Percentiles rank a stretch among this genome's conserved stretches.
These are phyloP conservation scores for Buphagus erythrorhynchus DNA, from an alignment of 2,797 vertebrate genomes.

Conservation along the genomic window DNA sequence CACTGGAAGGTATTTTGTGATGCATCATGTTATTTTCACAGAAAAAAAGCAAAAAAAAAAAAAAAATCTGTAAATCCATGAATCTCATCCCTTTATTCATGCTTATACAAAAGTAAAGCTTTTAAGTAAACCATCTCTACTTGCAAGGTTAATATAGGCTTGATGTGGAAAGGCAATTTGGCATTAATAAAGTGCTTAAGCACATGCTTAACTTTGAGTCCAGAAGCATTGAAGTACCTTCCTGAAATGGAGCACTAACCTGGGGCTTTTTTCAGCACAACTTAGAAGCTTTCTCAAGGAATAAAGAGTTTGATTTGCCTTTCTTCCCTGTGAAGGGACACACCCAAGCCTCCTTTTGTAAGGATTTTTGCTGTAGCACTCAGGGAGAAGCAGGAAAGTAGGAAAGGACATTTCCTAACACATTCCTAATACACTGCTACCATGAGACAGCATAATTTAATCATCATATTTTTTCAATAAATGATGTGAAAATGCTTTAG, in stretches of 20 bases:
- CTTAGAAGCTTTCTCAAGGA: neutral
- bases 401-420: neutral
- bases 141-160: neutral
- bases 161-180: neutral
- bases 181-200: neutral
- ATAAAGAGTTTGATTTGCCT: neutral
- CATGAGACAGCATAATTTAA: neutral
- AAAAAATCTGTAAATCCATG: neutral
- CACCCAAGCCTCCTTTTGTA: neutral
- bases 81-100: neutral
- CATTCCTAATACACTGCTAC: neutral
- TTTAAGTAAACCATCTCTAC: neutral
- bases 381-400: neutral
- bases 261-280: neutral
- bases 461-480: neutral
- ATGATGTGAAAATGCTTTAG: neutral
- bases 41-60: neutral
- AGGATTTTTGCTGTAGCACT: neutral
- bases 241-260: neutral
- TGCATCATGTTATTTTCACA: neutral
- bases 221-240: neutral
- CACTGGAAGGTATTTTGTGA: neutral
- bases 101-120: neutral
- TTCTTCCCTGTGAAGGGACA: neutral
- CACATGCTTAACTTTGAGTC: neutral